Evolutionary conservation across 2,113 vertebrate species (phyloP), one percentile per base, ranked within the genome.

Genomic region (Lanius collurio): DNA sequence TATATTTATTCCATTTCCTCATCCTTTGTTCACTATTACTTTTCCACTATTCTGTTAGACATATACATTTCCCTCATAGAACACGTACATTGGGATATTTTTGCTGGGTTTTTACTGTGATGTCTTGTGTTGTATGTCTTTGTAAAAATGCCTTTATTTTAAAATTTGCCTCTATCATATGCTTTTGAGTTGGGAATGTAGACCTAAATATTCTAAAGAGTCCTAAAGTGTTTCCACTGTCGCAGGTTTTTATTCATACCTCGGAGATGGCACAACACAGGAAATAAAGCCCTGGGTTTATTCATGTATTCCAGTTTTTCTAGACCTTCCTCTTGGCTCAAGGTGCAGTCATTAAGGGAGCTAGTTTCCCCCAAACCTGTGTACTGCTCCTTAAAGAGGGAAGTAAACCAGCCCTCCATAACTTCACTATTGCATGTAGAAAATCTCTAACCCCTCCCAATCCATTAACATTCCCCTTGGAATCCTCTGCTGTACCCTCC

Each of bases 241-340:
- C 68, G 23, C 30, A 71, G 39, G 23, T 67, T 87, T 91, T 59
- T 33, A 42, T 68, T 81, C 17, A 30, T 18, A 39, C 27, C 24
- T 20, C 1, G 1, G 15, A n/a, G 69, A n/a, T 3, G n/a, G 55
- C 46, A 41, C 4, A 5, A 9, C 13, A n/a, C 3, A 15, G 33
- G 59, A 74, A 74, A 67, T 44, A 63, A 83, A 62, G 0, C 2
- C 8, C 33, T 46, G 33, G 1, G 2, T 63, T 89, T 82, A 46
- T 68, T 82, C 57, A 41, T 27, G 13, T 27, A 49, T 82, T 89
- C 87, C 26, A 28, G 3, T 57, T 69, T 75, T 71, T 42, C 49
- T 62, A 21, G 63, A 65, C 11, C 30, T 79, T 87, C 15, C 26
- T 74, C 12, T 46, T 90, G 63, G 19, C n/a, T 83, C 27, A 35